Evolutionary conservation across 2,888 invertebrate genomes (phyloP).

Genomic region (Charanyca ferruginea): DNA sequence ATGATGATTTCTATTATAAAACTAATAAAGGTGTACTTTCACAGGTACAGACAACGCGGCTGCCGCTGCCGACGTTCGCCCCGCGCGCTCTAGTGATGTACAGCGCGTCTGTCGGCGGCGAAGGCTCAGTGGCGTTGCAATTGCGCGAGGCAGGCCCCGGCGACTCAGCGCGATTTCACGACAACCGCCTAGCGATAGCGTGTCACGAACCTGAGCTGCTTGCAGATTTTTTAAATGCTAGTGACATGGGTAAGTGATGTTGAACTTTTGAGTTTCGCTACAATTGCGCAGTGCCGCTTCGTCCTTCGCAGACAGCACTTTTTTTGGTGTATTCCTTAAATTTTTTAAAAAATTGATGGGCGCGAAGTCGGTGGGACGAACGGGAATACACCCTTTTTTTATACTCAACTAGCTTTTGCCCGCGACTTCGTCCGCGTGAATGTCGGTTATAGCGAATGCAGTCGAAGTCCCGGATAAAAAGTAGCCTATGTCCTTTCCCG

Average conservation of each 20-base stretch:
- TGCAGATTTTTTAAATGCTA: conserved; percentile 93
- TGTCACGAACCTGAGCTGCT: conserved; percentile 95
- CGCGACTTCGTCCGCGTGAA: no score
- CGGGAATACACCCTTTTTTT: no score
- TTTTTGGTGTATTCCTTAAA: no score
- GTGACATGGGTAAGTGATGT: conserved; percentile 85
- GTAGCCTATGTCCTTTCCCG: no score
- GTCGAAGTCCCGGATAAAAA: no score
- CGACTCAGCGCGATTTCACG: conserved; percentile 85
- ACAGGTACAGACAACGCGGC: conserved; percentile 88
- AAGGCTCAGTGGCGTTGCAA: conserved; percentile 91
- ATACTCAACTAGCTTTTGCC: no score
- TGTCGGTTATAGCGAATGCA: no score
- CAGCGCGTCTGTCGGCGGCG: conserved; percentile 93
- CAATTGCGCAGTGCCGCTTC: no score
- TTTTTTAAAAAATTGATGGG: no score
- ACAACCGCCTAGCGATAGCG: conserved; percentile 93
- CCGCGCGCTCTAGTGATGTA: conserved; percentile 93
- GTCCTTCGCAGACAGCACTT: no score
- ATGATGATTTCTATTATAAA: neutral
- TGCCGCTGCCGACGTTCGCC: conserved; percentile 89
- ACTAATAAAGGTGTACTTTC: conserved; percentile 5
- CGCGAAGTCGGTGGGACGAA: no score
- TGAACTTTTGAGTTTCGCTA: neutral
- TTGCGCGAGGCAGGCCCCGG: conserved; percentile 91